Evolutionary conservation across 2,797 vertebrate genomes (phyloP).

Genomic region (Anniella stebbinsi): DNA sequence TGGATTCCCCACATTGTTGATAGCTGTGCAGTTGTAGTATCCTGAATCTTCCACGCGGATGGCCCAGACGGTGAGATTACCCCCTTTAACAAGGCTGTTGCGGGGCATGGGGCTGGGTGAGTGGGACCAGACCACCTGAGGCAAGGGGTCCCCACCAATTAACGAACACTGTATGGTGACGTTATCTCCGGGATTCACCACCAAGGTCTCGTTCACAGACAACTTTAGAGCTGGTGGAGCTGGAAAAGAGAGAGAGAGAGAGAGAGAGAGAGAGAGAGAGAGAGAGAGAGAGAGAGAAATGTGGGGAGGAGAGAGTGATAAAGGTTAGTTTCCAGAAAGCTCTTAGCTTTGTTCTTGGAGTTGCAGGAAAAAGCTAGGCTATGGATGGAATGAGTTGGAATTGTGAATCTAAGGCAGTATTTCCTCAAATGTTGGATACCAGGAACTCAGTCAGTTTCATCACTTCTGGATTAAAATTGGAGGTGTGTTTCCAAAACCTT

Average conservation of each 20-base stretch:
- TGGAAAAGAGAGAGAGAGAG: constrained; percentile 64
- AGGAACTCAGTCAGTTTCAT: not conserved
- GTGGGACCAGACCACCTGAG: constrained; percentile 90
- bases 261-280: constrained; percentile 39
- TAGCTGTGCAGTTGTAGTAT: constrained; percentile 95
- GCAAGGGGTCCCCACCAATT: constrained; percentile 87
- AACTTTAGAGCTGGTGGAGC: constrained; percentile 92
- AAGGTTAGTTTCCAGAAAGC: not conserved
- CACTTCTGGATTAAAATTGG: not conserved
- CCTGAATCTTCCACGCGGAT: constrained; percentile 88
- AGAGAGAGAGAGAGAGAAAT: constrained; percentile 36
- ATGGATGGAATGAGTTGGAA: not conserved
- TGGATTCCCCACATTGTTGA: constrained; percentile 96
- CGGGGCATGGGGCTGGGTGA: constrained; percentile 87
- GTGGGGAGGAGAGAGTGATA: not conserved
- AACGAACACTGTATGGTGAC: constrained; percentile 91
- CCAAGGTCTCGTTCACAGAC: constrained; percentile 93
- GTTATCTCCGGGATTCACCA: constrained; percentile 94
- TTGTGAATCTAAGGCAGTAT: not conserved
- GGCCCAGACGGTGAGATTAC: constrained; percentile 86
- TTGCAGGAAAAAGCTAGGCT: not conserved
- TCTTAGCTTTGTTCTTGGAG: not conserved
- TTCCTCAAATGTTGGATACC: not conserved
- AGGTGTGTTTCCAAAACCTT: too few species aligned
- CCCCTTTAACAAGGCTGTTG: constrained; percentile 84